Percentiles rank a stretch among this genome's conserved stretches.
These are phyloP conservation scores for Thymelicus sylvestris DNA, from an alignment of 2,888 invertebrate genomes.

Conservation along the genomic window DNA sequence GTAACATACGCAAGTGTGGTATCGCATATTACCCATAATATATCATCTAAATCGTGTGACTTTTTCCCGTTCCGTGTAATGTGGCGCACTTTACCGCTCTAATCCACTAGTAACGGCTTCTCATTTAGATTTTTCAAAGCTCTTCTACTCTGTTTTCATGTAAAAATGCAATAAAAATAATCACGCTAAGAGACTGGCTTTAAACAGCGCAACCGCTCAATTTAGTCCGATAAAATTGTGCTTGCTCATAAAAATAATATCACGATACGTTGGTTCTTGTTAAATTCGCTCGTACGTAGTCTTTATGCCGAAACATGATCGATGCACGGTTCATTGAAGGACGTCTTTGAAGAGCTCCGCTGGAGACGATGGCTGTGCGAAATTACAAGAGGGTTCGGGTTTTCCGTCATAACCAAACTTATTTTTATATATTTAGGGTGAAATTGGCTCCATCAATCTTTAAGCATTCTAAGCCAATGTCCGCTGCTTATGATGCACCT, in stretches of 20 bases:
- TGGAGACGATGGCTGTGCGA: neutral
- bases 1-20: conserved; percentile 57
- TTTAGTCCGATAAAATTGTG: conserved; percentile 55
- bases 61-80: conserved; percentile 66
- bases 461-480: too few relatives aligned
- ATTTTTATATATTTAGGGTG: neutral
- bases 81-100: conserved; percentile 68
- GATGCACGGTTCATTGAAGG: conserved; percentile 53
- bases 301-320: conserved; percentile 36
- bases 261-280: conserved; percentile 14
- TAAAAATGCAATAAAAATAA: conserved; percentile 62
- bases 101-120: conserved; percentile 57
- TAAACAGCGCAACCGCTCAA: conserved; percentile 62
- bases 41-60: conserved; percentile 71
- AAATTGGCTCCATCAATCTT: too few relatives aligned
- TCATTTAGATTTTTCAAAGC: conserved; percentile 46
- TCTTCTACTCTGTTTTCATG: conserved; percentile 55
- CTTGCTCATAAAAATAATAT: conserved; percentile 52
- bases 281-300: conserved; percentile 13
- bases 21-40: conserved; percentile 66
- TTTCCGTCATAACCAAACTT: neutral
- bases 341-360: conserved; percentile 56
- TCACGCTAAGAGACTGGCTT: conserved; percentile 52
- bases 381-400: conserved; percentile 3
- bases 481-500: too few relatives aligned